phyloP scores from a whole-genome alignment of 1,140 invertebrate genomes.

The Drosophila setifemur region DNA sequence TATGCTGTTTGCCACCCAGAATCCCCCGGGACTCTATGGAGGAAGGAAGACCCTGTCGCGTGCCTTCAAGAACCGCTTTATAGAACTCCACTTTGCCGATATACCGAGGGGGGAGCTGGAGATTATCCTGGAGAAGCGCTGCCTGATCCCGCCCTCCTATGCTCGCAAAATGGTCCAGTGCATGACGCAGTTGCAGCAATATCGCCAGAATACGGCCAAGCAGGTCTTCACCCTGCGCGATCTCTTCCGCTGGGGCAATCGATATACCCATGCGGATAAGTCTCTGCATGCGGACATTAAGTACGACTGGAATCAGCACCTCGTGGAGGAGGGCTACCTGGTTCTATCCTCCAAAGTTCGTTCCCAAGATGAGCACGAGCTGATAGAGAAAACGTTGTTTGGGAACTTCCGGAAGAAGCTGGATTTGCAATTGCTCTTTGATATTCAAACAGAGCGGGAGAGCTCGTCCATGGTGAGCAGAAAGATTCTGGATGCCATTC shows the following conservation, averaged over 20 bases:
- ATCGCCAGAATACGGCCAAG: constrained; percentile 93
- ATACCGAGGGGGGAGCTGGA: constrained; percentile 95
- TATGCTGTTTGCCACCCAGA: constrained; percentile 99
- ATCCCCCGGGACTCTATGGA: constrained; percentile 98
- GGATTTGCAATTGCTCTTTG: constrained; percentile 89
- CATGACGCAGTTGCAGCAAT: constrained; percentile 94
- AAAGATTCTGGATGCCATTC: constrained; percentile 87
- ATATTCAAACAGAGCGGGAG: constrained; percentile 83
- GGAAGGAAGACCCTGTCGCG: constrained; percentile 97
- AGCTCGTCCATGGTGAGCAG: constrained; percentile 93
- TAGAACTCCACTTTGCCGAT: constrained; percentile 98
- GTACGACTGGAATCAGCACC: constrained; percentile 98
- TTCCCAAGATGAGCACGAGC: constrained; percentile 89
- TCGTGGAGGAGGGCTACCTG: constrained; percentile 98
- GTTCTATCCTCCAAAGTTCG: constrained; percentile 96
- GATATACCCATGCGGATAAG: constrained; percentile 91
- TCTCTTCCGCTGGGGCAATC: constrained; percentile 98
- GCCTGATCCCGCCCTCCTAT: constrained; percentile 93
- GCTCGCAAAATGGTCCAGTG: constrained; percentile 96
- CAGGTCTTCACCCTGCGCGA: constrained; percentile 97
- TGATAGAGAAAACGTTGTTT: constrained; percentile 91
- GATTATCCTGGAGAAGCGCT: constrained; percentile 94
- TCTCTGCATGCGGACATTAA: constrained; percentile 83
- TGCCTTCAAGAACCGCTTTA: constrained; percentile 98
- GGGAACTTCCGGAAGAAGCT: constrained; percentile 93